Evolutionary conservation across 2,797 vertebrate species (phyloP).

Genomic region (Sebastes melanostomus): DNA sequence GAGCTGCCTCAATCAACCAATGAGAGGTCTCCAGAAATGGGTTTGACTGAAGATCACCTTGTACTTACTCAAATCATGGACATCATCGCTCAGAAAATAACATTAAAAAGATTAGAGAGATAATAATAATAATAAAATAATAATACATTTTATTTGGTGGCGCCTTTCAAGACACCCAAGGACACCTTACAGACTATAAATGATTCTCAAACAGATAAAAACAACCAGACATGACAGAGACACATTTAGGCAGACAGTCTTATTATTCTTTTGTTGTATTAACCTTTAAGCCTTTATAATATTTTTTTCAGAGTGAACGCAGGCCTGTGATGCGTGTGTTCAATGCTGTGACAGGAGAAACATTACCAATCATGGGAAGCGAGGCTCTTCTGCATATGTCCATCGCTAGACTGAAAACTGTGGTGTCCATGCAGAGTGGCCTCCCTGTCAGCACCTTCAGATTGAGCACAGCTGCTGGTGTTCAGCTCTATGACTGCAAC

Average conservation of each 20-base stretch:
- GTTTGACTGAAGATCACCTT: background rate
- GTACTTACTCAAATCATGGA: background rate
- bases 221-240: too few species aligned
- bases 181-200: too few species aligned
- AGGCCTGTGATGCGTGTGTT: constrained; percentile 79
- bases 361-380: constrained; percentile 67
- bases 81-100: background rate
- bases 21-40: background rate
- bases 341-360: constrained; percentile 79
- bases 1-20: background rate
- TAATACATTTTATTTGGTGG: too few species aligned
- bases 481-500: constrained; percentile 84
- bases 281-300: background rate
- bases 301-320: constrained; percentile 73
- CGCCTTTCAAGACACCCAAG: too few species aligned
- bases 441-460: constrained; percentile 81
- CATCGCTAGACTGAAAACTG: constrained; percentile 75
- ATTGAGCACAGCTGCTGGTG: constrained; percentile 71
- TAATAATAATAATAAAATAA: too few species aligned
- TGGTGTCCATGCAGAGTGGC: constrained; percentile 73
- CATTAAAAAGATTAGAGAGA: too few species aligned
- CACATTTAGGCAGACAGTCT: background rate
- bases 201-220: too few species aligned
- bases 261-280: background rate
- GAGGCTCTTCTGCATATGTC: constrained; percentile 64